Conservation (phyloP, 2,888 invertebrate genomes). For the Rotaria sp. region DNA sequence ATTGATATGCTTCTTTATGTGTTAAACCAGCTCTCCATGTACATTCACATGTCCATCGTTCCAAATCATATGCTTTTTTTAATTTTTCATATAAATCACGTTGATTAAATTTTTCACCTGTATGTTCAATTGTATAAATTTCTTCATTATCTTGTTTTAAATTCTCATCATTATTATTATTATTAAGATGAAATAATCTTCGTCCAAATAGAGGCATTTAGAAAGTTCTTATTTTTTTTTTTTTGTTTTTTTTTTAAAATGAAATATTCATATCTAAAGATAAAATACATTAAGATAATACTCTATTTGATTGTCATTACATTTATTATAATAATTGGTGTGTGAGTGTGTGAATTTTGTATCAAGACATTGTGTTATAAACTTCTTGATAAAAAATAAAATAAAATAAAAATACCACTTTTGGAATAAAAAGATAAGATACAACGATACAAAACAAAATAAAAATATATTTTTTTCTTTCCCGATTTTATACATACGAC, state of each 20-base stretch:
- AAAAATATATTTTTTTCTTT: not conserved
- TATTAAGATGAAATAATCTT: not conserved
- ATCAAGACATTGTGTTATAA: no score
- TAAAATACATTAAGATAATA: not conserved
- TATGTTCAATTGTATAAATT: slow-evolving; percentile 22
- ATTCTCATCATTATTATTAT: not conserved
- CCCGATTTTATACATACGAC: not conserved
- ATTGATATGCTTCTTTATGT: slow-evolving; percentile 81
- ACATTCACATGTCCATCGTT: slow-evolving; percentile 80
- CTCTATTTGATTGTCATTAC: not conserved
- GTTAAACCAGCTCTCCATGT: slow-evolving; percentile 86
- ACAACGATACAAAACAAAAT: not conserved
- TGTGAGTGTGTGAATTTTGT: no score
- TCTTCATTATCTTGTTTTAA: not conserved
- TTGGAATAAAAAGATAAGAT: not conserved
- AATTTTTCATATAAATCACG: not conserved
- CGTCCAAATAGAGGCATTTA: slow-evolving; percentile 13
- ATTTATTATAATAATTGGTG: not conserved
- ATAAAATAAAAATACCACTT: not conserved
- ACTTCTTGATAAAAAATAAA: no score
- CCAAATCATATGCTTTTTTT: not conserved
- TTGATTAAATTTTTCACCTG: not conserved
- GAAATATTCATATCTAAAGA: not conserved
- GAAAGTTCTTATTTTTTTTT: no score
- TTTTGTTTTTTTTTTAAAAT: not conserved